These are phyloP conservation scores for Isichthys henryi DNA, from an alignment of 2,113 vertebrate species.

Conservation along the genomic window DNA sequence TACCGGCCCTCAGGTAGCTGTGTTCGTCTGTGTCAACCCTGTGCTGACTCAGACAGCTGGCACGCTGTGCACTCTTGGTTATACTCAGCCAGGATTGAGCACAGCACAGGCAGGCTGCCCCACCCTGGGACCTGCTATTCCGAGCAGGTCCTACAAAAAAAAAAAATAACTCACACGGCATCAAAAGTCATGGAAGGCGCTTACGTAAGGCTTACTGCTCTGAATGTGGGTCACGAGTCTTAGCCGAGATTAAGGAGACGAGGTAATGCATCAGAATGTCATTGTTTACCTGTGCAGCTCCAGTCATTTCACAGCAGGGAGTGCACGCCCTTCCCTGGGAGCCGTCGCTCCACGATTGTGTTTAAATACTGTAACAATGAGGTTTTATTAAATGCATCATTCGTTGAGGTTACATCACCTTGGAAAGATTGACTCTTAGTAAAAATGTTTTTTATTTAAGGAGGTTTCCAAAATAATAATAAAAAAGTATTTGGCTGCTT, in stretches of 20 bases:
- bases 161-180: slow-evolving; percentile 26
- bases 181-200: slow-evolving; percentile 26
- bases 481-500: not conserved
- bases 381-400: not conserved
- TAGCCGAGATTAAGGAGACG: not conserved
- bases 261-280: slow-evolving; percentile 25
- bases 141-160: slow-evolving; percentile 14
- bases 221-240: not conserved
- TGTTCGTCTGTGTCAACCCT: not conserved
- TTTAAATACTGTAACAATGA: slow-evolving; percentile 6
- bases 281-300: slow-evolving; percentile 41
- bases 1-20: not conserved
- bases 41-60: not conserved
- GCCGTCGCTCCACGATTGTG: not conserved
- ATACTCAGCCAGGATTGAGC: not conserved
- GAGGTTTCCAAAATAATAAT: slow-evolving; percentile 7
- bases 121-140: not conserved
- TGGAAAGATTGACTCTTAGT: slow-evolving; percentile 7
- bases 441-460: not conserved
- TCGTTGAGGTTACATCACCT: slow-evolving; percentile 1
- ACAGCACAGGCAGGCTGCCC: not conserved
- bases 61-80: not conserved
- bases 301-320: not conserved
- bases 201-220: slow-evolving; percentile 35
- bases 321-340: not conserved